Conservation (phyloP, 1,140 invertebrate genomes). For the Chionoecetes opilio region DNA sequence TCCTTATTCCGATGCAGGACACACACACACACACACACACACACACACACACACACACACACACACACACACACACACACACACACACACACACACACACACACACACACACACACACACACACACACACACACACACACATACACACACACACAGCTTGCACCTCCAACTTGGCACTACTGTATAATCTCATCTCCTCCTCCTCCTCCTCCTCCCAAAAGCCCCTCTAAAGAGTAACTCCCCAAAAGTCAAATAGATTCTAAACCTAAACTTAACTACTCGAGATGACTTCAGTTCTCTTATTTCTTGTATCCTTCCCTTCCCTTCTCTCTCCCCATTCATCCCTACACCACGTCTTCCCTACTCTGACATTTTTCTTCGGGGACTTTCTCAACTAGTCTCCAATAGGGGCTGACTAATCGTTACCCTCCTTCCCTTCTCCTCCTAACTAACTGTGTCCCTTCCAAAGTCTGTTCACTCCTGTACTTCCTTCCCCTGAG, state of each 20-base stretch:
- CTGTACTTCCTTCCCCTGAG: not conserved
- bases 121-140: slow-evolving; percentile 11
- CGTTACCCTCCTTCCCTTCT: not conserved
- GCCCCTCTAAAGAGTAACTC: not conserved
- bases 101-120: slow-evolving; percentile 17
- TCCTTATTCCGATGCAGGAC: not conserved
- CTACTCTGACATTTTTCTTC: not conserved
- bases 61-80: slow-evolving; percentile 17
- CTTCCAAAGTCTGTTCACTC: not conserved
- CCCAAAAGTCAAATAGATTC: not conserved
- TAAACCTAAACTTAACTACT: not conserved
- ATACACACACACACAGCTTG: not conserved
- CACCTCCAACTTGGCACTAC: not conserved
- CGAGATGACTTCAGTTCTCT: not conserved
- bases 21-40: slow-evolving; percentile 8
- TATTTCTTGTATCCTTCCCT: not conserved
- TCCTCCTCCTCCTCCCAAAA: slow-evolving; percentile 18
- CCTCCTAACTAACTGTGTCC: not conserved
- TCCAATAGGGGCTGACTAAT: no score
- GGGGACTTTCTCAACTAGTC: not conserved
- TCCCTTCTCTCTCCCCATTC: not conserved
- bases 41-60: slow-evolving; percentile 27
- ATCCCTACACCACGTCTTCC: not conserved
- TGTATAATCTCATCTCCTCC: not conserved
- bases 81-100: slow-evolving; percentile 1